Evolutionary conservation across 2,888 invertebrate genomes (phyloP), one percentile per base, ranked within the genome.

Genomic region (Drosophila tanythrix): DNA sequence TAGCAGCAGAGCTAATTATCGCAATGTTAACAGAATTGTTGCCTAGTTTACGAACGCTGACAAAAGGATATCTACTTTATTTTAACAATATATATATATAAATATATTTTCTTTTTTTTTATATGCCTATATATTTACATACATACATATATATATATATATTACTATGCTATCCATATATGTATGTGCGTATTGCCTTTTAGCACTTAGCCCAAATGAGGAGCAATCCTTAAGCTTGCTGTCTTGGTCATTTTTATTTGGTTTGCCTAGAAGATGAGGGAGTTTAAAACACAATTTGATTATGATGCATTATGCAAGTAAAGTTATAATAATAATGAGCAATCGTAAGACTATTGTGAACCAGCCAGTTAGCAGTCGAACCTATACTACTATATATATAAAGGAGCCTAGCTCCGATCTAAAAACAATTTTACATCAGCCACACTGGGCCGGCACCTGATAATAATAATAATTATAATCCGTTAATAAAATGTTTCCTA

Each of bases 21-120:
- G 63, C 60, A 69, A 73, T 81, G 81, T 83, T 74, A 74, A 83
- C 65, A 60, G 55, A 68, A 74, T 68, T 76, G 69, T 79, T 81
- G 83, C 73, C 76, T 73, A 70, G 63, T 68, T 74, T 31, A 27
- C 31, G 27, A 67, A 40, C 50, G 46, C 57, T 31, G 50, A 65
- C 31, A 64, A 70, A 55, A 53, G 60, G 53, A 80, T 71, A 80
- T 76, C 59, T 76, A 74, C 70, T 74, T 83, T 76, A 82, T 68
- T 61, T 67, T 63, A 69, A 58, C 52, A 65, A 38, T 40, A 52
- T 71, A 56, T 38, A 46, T 31, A 57, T 31, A 35, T 43, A 57
- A 33, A 15, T 40, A 68, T 53, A 33, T 36, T 36, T 18, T 21
- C 15, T 13, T 27, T 60, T 46, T 35, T 36, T 60, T 40, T 29